Conservation (phyloP, 2,888 invertebrate species). For the Selenia dentaria region DNA sequence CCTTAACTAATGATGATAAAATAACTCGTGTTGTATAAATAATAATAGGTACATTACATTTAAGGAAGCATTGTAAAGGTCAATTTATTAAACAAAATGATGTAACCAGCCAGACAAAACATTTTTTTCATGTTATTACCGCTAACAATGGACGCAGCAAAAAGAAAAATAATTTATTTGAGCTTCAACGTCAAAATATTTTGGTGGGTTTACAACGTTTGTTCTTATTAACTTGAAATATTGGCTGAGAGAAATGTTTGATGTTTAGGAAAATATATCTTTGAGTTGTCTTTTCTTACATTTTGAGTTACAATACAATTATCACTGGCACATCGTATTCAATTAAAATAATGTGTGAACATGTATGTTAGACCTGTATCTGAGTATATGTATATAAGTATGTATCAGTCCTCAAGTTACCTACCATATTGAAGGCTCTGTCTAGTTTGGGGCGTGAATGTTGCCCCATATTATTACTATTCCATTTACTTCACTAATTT, state of each 20-base stretch:
- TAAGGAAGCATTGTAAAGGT: slow-evolving; percentile 31
- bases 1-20: slow-evolving; percentile 14
- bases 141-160: slow-evolving; percentile 25
- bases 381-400: too few relatives aligned
- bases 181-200: slow-evolving; percentile 16
- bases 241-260: slow-evolving; percentile 3
- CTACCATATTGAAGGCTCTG: too few relatives aligned
- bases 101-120: slow-evolving; percentile 27
- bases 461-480: too few relatives aligned
- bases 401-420: too few relatives aligned
- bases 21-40: slow-evolving; percentile 8
- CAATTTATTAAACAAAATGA: slow-evolving; percentile 28
- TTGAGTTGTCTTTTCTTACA: not conserved
- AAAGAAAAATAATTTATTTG: slow-evolving; percentile 23
- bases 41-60: slow-evolving; percentile 12
- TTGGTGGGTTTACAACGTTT: slow-evolving; percentile 14
- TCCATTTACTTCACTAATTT: too few relatives aligned
- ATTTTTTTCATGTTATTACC: slow-evolving; percentile 20
- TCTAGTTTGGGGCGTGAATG: too few relatives aligned
- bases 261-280: not conserved
- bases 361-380: too few relatives aligned
- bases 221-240: slow-evolving; percentile 16
- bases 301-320: not conserved
- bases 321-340: too few relatives aligned
- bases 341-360: too few relatives aligned